Percentiles rank a stretch among this genome's conserved stretches.
phyloP scores from a whole-genome alignment of 2,113 vertebrate species.

The Callochromis pleurospilus region DNA sequence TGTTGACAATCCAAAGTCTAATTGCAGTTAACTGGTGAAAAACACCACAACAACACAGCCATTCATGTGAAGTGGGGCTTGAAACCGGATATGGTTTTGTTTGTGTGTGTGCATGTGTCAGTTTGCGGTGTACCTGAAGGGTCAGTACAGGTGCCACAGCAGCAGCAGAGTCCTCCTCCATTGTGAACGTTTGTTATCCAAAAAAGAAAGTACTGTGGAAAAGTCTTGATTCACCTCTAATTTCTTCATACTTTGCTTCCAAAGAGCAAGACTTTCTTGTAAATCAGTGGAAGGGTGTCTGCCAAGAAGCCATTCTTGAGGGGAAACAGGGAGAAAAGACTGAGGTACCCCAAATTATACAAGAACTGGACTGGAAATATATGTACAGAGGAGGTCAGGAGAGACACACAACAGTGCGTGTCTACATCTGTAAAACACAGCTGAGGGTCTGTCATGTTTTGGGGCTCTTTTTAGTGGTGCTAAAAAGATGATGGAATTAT shows the following conservation, averaged over 20 bases:
- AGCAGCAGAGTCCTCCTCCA: background rate
- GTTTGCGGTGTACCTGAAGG: constrained; percentile 9
- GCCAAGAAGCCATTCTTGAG: background rate
- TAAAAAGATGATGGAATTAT: background rate
- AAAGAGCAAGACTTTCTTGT: background rate
- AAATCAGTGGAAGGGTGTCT: background rate
- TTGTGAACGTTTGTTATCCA: background rate
- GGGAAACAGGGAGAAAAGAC: background rate
- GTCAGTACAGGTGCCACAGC: background rate
- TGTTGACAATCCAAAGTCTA: constrained; percentile 39
- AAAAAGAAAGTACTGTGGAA: background rate
- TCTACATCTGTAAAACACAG: background rate
- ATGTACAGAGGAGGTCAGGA: background rate
- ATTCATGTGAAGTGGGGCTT: background rate
- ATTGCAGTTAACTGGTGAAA: constrained; percentile 38
- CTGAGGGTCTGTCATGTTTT: background rate
- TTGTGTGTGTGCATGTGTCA: background rate
- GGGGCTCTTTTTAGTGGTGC: background rate
- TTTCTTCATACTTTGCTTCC: accelerated
- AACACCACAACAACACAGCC: background rate
- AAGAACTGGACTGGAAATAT: background rate
- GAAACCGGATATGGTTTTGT: background rate
- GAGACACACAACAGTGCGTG: background rate
- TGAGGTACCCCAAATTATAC: background rate
- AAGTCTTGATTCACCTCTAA: accelerated